Percentiles rank a stretch among this genome's conserved stretches.
Evolutionary conservation across 2,888 invertebrate species (phyloP).

Genomic region (Acleris emargana): DNA sequence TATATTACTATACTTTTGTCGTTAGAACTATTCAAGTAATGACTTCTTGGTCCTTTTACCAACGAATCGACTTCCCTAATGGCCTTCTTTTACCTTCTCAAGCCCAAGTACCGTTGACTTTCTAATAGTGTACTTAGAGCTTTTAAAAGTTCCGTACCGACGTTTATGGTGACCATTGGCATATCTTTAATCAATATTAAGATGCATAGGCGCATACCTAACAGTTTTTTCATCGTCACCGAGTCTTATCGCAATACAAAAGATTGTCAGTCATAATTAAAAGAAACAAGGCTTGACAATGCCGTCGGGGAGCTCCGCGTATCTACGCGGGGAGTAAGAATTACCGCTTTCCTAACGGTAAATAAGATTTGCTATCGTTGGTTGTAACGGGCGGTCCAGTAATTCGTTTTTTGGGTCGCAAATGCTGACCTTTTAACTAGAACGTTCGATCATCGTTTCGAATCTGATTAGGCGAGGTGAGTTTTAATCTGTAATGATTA

Average conservation of each 20-base stretch:
- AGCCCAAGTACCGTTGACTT: conserved; percentile 18
- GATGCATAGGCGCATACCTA: conserved; percentile 28
- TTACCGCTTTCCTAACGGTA: conserved; percentile 33
- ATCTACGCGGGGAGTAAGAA: conserved; percentile 12
- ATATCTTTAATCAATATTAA: conserved; percentile 31
- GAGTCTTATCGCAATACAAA: conserved; percentile 26
- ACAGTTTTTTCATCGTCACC: conserved; percentile 30
- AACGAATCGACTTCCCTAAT: conserved; percentile 24
- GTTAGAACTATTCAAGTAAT: conserved; percentile 28
- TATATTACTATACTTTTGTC: conserved; percentile 8
- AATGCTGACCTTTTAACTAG: conserved; percentile 37
- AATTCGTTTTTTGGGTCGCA: conserved; percentile 35
- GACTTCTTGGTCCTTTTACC: conserved; percentile 28
- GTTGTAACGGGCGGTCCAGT: conserved; percentile 34
- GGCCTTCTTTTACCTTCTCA: conserved; percentile 11
- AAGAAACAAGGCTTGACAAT: conserved; percentile 32
- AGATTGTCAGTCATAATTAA: conserved; percentile 35
- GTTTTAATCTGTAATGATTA: conserved; percentile 29
- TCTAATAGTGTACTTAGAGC: conserved; percentile 12
- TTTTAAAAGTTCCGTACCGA: conserved; percentile 6
- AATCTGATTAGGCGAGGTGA: conserved; percentile 34
- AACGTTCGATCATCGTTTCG: conserved; percentile 36
- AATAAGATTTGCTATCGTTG: conserved; percentile 35
- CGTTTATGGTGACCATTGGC: conserved; percentile 16
- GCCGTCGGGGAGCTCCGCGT: conserved; percentile 19